A percentile compares a stretch with the other conserved stretches of the same genome.
These are phyloP conservation scores for Tanypteryx hageni DNA, from an alignment of 2,888 invertebrate genomes.

Conservation along the genomic window DNA sequence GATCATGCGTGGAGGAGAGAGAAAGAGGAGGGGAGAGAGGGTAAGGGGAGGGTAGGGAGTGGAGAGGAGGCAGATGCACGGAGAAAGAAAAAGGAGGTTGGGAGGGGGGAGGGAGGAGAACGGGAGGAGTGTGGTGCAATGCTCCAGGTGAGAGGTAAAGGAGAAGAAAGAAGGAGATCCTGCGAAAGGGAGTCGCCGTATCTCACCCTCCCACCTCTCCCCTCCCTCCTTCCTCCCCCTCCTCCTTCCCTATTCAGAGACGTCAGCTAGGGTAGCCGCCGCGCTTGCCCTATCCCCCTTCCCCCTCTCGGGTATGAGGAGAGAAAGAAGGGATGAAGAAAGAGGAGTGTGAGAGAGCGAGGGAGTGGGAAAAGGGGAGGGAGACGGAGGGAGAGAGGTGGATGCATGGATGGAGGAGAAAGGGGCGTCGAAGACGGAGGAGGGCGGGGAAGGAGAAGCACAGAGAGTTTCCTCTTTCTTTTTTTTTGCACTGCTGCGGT, in stretches of 20 bases:
- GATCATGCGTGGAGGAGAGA: background rate
- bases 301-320: too few relatives aligned
- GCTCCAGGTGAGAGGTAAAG: slow-evolving; percentile 33
- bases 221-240: too few relatives aligned
- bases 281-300: too few relatives aligned
- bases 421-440: background rate
- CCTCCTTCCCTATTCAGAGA: too few relatives aligned
- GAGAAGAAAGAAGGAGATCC: too few relatives aligned
- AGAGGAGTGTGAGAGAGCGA: too few relatives aligned
- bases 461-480: background rate
- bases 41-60: background rate
- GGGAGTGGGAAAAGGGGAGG: background rate
- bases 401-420: background rate
- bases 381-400: background rate
- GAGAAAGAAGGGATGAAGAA: too few relatives aligned
- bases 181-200: too few relatives aligned
- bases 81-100: background rate
- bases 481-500: background rate
- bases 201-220: too few relatives aligned
- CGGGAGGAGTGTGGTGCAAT: slow-evolving; percentile 31
- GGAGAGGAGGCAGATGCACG: slow-evolving; percentile 18
- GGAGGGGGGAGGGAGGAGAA: background rate
- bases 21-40: background rate
- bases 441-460: background rate
- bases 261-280: too few relatives aligned